Evolutionary conservation across 2,888 invertebrate species (phyloP).

Genomic region (Drymonia ruficornis): DNA sequence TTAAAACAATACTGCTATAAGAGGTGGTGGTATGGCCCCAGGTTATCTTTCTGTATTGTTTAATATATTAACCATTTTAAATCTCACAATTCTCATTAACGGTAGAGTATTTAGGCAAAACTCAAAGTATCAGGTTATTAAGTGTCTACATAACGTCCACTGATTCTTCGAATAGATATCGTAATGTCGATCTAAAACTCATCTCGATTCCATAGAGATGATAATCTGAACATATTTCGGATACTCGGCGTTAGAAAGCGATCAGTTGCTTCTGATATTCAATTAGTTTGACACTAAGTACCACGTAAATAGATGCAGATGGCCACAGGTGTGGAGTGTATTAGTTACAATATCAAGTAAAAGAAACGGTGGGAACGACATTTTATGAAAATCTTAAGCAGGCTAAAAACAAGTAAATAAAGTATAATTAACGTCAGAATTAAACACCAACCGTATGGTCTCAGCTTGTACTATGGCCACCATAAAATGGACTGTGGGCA

Average conservation of each 20-base stretch:
- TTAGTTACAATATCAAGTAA: no score
- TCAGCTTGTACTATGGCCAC: no score
- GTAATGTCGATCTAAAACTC: slow-evolving; percentile 7
- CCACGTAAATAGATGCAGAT: background rate
- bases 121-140: background rate
- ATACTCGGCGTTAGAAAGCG: slow-evolving; percentile 2
- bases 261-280: slow-evolving; percentile 2
- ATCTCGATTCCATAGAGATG: slow-evolving; percentile 2
- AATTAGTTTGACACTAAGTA: background rate
- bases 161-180: slow-evolving; percentile 10
- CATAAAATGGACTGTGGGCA: no score
- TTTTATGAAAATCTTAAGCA: no score
- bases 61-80: background rate
- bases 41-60: no score
- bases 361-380: no score
- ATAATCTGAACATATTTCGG: slow-evolving; percentile 1
- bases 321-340: background rate
- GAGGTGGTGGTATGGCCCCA: no score
- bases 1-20: no score
- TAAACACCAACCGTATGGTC: no score
- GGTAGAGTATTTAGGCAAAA: background rate
- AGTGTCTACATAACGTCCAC: slow-evolving; percentile 5
- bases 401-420: no score
- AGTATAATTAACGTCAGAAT: no score
- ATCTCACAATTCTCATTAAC: background rate